Conservation (phyloP, 2,888 invertebrate species). For the Drosophila kanekoi region DNA sequence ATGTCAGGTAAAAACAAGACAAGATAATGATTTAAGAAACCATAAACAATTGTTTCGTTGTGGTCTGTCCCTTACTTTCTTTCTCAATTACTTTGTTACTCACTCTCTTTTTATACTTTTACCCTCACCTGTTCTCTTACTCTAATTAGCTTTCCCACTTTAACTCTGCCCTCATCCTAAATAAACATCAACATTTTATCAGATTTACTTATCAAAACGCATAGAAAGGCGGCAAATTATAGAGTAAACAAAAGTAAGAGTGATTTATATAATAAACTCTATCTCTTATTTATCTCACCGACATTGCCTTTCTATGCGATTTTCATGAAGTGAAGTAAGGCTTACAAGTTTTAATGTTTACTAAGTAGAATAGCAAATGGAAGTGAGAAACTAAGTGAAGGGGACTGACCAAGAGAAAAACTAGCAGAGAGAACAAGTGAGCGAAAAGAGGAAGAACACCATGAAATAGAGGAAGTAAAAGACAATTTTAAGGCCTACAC, state of each 20-base stretch:
- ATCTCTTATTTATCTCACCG: too few relatives aligned
- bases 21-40: too few relatives aligned
- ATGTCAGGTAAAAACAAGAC: background rate
- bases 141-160: background rate
- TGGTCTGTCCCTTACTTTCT: too few relatives aligned
- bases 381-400: background rate
- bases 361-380: too few relatives aligned
- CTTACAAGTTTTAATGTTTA: too few relatives aligned
- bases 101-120: background rate
- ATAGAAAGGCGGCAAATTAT: background rate
- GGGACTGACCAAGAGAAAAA: background rate
- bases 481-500: background rate
- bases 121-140: background rate
- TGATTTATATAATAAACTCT: too few relatives aligned
- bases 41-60: too few relatives aligned
- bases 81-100: background rate
- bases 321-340: background rate
- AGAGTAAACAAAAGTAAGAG: too few relatives aligned
- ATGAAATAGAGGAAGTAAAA: slow-evolving; percentile 6
- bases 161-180: background rate
- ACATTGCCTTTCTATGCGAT: background rate
- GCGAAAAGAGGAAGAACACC: background rate
- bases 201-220: background rate
- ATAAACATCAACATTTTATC: background rate
- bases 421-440: background rate